Evolutionary conservation across 2,113 vertebrate species (phyloP), one percentile per base, ranked within the genome.

Genomic region (Pachyramphus minor): DNA sequence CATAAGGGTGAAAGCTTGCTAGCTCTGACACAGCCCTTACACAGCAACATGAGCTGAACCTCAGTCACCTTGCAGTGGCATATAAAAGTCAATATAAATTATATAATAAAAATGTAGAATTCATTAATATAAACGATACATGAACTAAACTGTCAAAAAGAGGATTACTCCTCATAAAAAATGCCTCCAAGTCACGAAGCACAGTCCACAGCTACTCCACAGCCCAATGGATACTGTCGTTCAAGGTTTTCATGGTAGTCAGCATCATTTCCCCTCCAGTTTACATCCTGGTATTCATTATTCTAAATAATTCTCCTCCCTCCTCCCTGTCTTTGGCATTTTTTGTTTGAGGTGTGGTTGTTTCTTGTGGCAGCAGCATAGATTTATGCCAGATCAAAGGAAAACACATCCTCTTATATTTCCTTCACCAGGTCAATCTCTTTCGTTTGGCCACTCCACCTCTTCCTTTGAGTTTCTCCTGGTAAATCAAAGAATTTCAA

Each of bases 281-380:
- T 84, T 87, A 95, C 76, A 96, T 96, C 93, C 96, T 81, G 77
- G 69, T 76, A 94, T 92, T 96, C 83, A 93, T 62, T 68, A 68
- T 76, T 91, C 39, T 45, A 82, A 86, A 42, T 87, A 95, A 64
- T 79, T 75, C 27, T 58, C 24, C 31, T 41, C 24, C 19, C 58
- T 89, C 73, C 84, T 92, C 95, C 84, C 80, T 60, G 47, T 67
- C 80, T 84, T 74, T 60, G 76, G 56, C 39, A 78, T 82, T 91
- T 95, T 86, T 81, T 95, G 77, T 95, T 95, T 94, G 84, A 95
- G 96, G 96, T 89, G 95, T 84, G 52, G 91, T 52, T 93, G 64
- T 84, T 95, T 53, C 76, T 81, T 72, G 91, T 92, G 94, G 80
- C 83, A 96, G 76, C 66, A 78, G 66, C 79, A 53, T 2, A 92